Base-by-base conservation (phyloP, 37 sponge, comb jelly and placozoan species). In the Axinella damicornis region DNA sequence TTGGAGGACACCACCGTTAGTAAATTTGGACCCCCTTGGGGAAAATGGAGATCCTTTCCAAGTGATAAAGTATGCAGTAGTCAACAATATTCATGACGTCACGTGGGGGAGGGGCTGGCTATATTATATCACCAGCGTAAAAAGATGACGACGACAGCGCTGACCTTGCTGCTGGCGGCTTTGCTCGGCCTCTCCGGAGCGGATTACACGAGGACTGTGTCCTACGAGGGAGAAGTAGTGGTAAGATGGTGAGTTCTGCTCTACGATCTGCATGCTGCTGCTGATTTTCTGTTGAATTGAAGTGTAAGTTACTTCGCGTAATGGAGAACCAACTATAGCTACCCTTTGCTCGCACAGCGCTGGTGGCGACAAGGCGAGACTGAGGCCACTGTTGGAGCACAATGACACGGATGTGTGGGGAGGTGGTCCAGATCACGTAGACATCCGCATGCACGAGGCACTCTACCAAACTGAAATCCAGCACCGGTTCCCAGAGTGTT, bases 341-440 rank as follows among this genome's bases (percentile, higher is more conserved):
- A 46, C 24, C 36, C 38, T 52, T 46, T 27, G 6, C 67, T 61
- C 60, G 0, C n/a, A 0, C 34, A 71, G 69, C 32, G 66, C 59
- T 68, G 52, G 53, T 30, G 34, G 56, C 30, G 2, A 69, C 21
- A 78, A 60, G 53, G 64, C 78, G 31, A 24, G 57, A 22, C 18
- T 79, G 30, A 27, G 63, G 46, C 24, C 13, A 22, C 59, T 89
- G 55, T 58, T 84, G 67, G 79, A 79, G 18, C 28, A 72, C 20
- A 67, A 54, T n/a, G 63, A 46, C 34, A 64, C 74, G 6, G 91
- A 90, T 76, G 75, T 85, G 30, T 89, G 90, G 90, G 19, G 69
- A 17, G 54, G 79, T 37, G 57, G 33, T 31, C 34, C 64, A 32
- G 79, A 70, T 12, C 68, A 68, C 5, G 56, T 73, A 12, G 84